Evolutionary conservation across 2,888 invertebrate species (phyloP).

Genomic region (Drosophila diplacantha): DNA sequence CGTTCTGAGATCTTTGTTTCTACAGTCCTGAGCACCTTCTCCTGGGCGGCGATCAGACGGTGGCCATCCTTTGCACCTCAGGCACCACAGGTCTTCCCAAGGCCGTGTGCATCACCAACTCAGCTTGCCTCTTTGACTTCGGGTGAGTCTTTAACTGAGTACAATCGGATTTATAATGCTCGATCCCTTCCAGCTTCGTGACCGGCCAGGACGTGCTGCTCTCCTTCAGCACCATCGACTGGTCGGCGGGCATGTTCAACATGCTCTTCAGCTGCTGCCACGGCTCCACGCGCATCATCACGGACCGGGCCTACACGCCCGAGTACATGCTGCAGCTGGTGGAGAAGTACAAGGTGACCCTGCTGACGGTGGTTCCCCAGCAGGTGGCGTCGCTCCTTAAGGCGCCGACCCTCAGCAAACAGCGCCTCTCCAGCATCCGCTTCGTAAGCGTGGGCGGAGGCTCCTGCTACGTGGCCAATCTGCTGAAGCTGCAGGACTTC

Average conservation of each 20-base stretch:
- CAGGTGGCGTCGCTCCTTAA: constrained; percentile 65
- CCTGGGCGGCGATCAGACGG: constrained; percentile 73
- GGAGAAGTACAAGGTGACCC: constrained; percentile 68
- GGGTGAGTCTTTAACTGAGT: constrained; percentile 49
- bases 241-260: constrained; percentile 70
- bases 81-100: constrained; percentile 75
- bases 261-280: constrained; percentile 71
- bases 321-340: constrained; percentile 68
- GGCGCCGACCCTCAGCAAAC: constrained; percentile 53
- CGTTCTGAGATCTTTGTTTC: background rate
- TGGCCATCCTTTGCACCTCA: constrained; percentile 74
- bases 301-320: constrained; percentile 65
- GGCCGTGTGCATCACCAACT: constrained; percentile 72
- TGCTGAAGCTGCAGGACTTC: constrained; percentile 64
- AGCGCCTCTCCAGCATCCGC: constrained; percentile 60
- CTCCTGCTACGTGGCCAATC: constrained; percentile 63
- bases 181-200: constrained; percentile 55
- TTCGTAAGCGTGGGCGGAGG: constrained; percentile 69
- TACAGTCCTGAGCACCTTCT: constrained; percentile 63
- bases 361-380: constrained; percentile 66
- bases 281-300: constrained; percentile 72
- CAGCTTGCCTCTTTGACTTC: constrained; percentile 71
- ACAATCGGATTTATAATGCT: background rate
- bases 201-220: constrained; percentile 70
- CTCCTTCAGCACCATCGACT: constrained; percentile 72